These are phyloP conservation scores for Palythoa heliodiscus DNA, from an alignment of 92 coral and sea anemone species.

Conservation along the genomic window DNA sequence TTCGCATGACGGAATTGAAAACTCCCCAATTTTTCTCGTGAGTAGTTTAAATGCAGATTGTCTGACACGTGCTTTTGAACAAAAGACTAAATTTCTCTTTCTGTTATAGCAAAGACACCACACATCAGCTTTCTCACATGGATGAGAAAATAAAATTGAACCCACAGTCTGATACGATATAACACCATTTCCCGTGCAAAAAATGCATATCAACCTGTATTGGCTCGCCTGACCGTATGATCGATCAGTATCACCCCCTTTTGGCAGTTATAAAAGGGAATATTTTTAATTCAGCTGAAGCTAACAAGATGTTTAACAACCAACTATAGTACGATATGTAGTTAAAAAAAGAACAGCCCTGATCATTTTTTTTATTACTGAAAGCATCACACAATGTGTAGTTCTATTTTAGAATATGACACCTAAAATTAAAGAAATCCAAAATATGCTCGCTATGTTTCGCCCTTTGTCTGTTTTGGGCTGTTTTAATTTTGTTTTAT, in stretches of 20 bases:
- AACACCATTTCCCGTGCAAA: not conserved
- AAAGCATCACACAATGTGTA: not conserved
- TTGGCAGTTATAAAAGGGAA: not conserved
- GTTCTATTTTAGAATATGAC: not conserved
- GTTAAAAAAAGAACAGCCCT: not conserved
- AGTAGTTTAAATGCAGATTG: not conserved
- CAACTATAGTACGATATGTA: not conserved
- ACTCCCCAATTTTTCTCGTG: not conserved
- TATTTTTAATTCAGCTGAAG: not conserved
- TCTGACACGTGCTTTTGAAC: not conserved
- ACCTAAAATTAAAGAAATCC: not conserved
- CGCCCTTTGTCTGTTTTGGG: not conserved
- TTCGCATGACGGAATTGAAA: not conserved
- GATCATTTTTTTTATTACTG: not conserved
- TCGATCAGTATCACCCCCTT: not conserved
- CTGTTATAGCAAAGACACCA: not conserved
- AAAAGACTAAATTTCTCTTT: not conserved
- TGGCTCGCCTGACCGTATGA: not conserved
- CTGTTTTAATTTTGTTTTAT: not conserved
- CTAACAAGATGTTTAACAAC: not conserved
- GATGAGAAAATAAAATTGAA: not conserved
- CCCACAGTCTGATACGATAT: not conserved
- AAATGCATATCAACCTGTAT: conserved; percentile 8
- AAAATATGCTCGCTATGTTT: not conserved
- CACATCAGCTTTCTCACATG: not conserved